These are phyloP conservation scores for Ridgeia piscesae DNA, from an alignment of 1,140 invertebrate genomes.

Conservation along the genomic window DNA sequence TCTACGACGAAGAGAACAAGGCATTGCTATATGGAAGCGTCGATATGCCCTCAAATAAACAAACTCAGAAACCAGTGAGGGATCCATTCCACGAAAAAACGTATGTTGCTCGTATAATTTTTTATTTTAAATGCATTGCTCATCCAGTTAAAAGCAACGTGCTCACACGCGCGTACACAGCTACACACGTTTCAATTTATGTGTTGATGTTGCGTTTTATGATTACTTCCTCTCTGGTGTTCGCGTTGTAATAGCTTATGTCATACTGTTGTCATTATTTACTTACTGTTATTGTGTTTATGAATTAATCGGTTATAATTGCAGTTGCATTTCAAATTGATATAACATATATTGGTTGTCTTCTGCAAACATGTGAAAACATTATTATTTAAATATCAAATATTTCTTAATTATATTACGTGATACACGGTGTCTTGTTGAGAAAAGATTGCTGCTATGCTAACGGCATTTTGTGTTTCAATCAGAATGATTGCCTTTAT, in stretches of 20 bases:
- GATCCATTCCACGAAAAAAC: slow-evolving; percentile 22
- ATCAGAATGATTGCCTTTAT: no score
- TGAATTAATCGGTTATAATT: no score
- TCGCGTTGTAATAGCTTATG: neutral
- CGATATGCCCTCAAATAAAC: neutral
- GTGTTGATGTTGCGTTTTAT: neutral
- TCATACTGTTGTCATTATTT: neutral
- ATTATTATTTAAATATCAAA: no score
- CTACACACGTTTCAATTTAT: neutral
- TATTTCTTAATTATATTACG: no score
- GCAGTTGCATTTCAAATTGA: no score
- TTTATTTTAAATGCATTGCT: neutral
- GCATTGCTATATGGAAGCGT: neutral
- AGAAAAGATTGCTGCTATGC: no score
- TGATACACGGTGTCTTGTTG: no score
- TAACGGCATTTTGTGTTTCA: no score
- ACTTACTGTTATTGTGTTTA: no score
- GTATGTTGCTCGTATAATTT: neutral
- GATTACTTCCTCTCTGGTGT: neutral
- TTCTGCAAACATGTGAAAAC: no score
- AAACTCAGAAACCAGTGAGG: neutral
- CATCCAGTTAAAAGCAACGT: neutral
- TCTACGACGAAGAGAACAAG: neutral
- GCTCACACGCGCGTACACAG: neutral
- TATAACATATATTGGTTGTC: no score